These are phyloP conservation scores for Myioborus melanocephalus DNA, from an alignment of 2,797 vertebrate species.

Conservation along the genomic window DNA sequence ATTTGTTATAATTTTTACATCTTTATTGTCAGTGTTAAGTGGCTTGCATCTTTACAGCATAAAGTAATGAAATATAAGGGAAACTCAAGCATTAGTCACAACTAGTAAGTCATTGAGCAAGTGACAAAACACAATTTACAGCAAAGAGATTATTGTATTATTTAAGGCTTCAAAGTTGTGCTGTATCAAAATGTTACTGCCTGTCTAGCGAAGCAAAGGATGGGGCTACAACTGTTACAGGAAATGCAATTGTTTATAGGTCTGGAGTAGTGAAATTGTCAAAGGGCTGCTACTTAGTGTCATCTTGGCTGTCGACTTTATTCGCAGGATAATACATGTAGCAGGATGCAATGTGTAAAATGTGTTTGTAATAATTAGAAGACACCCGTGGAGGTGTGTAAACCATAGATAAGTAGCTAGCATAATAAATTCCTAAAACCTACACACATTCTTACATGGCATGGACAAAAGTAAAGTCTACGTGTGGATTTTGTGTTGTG, in stretches of 20 bases:
- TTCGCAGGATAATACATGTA: neutral
- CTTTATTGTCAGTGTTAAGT: neutral
- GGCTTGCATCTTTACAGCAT: neutral
- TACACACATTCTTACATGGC: neutral
- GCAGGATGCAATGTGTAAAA: neutral
- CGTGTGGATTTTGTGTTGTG: neutral
- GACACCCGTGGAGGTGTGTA: neutral
- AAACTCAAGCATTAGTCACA: neutral
- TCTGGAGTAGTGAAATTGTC: neutral
- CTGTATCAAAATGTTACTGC: neutral
- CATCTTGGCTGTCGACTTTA: neutral
- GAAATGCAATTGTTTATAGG: neutral
- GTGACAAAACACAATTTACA: neutral
- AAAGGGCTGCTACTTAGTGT: neutral
- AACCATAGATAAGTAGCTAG: neutral
- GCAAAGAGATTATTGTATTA: neutral
- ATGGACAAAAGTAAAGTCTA: neutral
- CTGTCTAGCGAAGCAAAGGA: neutral
- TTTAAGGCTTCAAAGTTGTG: conserved; percentile 2
- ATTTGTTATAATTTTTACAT: neutral
- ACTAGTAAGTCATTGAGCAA: neutral
- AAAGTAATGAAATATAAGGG: neutral
- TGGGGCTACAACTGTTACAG: neutral
- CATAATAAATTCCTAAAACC: neutral
- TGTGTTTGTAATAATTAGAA: neutral